Conservation (phyloP, 1,140 invertebrate genomes). For the Calliopsis andreniformis region DNA sequence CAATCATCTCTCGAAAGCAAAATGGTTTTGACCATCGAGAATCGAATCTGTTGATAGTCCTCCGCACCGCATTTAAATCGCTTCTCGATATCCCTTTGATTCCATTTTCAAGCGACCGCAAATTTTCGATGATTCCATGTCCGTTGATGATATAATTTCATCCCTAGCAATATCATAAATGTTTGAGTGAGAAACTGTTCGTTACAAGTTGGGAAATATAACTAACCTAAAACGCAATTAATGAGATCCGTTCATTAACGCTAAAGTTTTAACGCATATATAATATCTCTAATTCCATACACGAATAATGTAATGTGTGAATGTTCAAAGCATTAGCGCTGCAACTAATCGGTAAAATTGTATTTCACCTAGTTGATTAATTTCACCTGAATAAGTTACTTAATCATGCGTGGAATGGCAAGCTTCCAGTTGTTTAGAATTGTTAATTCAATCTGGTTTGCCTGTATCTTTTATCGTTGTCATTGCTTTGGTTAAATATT, state of each 20-base stretch:
- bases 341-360: neutral
- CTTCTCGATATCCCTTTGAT: conserved; percentile 24
- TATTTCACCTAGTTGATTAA: neutral
- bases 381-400: conserved; percentile 2
- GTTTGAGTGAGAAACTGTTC: conserved; percentile 12
- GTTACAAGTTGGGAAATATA: conserved; percentile 1
- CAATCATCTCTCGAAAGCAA: neutral
- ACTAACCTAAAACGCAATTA: neutral
- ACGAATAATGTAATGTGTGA: neutral
- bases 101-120: conserved; percentile 7
- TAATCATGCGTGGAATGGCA: neutral
- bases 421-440: neutral
- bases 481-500: no score
- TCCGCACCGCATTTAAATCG: conserved; percentile 17
- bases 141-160: neutral
- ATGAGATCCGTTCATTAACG: neutral
- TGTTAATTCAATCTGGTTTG: no score
- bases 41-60: neutral
- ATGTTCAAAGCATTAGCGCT: neutral
- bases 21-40: neutral
- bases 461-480: no score
- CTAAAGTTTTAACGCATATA: neutral
- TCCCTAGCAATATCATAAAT: neutral
- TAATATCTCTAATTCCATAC: neutral
- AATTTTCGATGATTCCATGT: conserved; percentile 18